A percentile compares a stretch with the other conserved stretches of the same genome.
These are phyloP conservation scores for Adrianichthys oophorus DNA, from an alignment of 2,797 vertebrate genomes.

Conservation along the genomic window DNA sequence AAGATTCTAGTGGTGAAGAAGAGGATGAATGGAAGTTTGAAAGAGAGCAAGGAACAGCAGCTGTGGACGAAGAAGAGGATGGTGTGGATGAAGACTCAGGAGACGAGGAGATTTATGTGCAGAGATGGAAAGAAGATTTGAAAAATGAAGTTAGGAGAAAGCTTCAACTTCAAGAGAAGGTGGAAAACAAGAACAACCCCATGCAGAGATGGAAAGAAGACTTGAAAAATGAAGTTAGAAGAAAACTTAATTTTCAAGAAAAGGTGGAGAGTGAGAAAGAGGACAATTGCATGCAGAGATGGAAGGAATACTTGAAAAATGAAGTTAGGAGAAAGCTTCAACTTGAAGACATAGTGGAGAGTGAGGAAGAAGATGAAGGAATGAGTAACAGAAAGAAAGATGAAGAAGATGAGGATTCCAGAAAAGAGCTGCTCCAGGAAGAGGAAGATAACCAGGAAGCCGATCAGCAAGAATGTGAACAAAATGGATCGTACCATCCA, in stretches of 20 bases:
- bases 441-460: conserved; percentile 4
- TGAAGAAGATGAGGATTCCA: too few relatives aligned
- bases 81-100: background rate
- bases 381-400: background rate
- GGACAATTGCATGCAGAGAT: too few relatives aligned
- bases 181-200: too few relatives aligned
- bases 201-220: too few relatives aligned
- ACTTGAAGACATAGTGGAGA: background rate
- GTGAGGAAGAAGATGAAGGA: background rate
- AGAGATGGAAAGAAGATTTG: background rate
- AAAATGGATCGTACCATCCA: background rate
- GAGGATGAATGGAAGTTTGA: too few relatives aligned
- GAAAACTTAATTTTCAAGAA: too few relatives aligned
- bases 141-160: background rate
- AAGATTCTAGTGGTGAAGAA: background rate
- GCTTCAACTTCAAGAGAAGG: background rate
- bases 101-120: background rate
- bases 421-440: too few relatives aligned
- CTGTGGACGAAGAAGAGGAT: background rate
- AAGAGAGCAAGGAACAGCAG: background rate
- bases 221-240: too few relatives aligned
- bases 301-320: too few relatives aligned
- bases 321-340: too few relatives aligned
- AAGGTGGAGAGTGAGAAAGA: too few relatives aligned
- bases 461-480: background rate